Evolutionary conservation across 1,140 invertebrate species (phyloP).

Genomic region (Brachystomella parvula): DNA sequence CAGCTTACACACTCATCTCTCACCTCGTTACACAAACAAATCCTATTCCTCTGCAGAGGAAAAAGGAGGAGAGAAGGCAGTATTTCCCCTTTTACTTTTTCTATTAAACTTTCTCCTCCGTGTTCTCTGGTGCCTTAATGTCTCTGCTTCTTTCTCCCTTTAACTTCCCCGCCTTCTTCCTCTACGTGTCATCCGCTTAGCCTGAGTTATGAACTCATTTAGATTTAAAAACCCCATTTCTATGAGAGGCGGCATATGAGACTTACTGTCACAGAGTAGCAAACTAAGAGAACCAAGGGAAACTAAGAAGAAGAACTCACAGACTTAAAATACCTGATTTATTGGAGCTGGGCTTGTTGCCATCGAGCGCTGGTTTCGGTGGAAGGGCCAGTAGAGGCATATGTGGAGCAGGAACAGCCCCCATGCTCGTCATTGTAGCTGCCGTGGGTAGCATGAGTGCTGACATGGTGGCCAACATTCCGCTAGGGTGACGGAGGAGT

Average conservation of each 20-base stretch:
- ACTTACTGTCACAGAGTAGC: background rate
- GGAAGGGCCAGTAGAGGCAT: constrained; percentile 30
- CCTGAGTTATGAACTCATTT: background rate
- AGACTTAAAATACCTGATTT: constrained; percentile 31
- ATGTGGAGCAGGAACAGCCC: constrained; percentile 22
- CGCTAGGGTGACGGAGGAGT: constrained; percentile 31
- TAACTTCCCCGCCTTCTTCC: constrained; percentile 11
- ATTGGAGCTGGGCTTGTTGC: constrained; percentile 19
- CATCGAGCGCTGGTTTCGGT: constrained; percentile 26
- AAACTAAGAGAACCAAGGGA: background rate
- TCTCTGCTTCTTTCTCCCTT: background rate
- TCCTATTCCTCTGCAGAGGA: constrained; percentile 5
- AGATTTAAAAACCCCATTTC: background rate
- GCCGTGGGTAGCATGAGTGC: constrained; percentile 38
- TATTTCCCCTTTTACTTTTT: no score
- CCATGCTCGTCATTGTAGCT: constrained; percentile 29
- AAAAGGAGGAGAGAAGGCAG: background rate
- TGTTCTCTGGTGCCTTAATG: no score
- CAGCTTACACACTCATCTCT: constrained; percentile 29
- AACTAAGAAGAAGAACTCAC: background rate
- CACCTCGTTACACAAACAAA: constrained; percentile 30
- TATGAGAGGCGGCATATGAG: background rate
- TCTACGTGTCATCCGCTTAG: background rate
- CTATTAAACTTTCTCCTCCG: background rate
- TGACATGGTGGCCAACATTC: constrained; percentile 38